Evolutionary conservation across 1,140 invertebrate genomes (phyloP).

Genomic region (Harpegnathos saltator): DNA sequence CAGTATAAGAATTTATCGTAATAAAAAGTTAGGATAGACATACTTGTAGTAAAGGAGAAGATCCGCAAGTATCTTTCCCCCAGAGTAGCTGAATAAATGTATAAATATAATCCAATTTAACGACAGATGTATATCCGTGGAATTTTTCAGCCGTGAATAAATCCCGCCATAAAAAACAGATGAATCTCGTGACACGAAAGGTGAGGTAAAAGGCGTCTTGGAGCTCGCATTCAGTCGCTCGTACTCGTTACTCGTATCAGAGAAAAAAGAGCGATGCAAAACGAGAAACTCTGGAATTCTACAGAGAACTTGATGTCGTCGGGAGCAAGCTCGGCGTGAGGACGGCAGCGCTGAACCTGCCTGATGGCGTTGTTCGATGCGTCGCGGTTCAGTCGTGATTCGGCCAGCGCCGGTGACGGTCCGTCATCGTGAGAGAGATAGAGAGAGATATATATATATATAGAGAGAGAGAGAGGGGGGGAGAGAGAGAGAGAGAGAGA

Average conservation of each 20-base stretch:
- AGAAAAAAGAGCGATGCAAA: neutral
- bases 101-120: conserved; percentile 1
- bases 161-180: neutral
- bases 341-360: conserved; percentile 30
- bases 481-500: too few species aligned
- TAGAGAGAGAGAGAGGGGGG: too few species aligned
- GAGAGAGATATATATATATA: too few species aligned
- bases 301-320: neutral
- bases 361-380: conserved; percentile 51
- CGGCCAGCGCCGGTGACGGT: conserved; percentile 59
- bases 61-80: neutral
- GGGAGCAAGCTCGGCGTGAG: neutral
- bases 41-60: too few species aligned
- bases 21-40: too few species aligned
- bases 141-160: conserved; percentile 4
- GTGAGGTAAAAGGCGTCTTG: too few species aligned
- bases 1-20: too few species aligned
- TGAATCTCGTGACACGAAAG: too few species aligned
- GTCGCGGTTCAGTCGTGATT: conserved; percentile 67
- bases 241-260: too few species aligned
- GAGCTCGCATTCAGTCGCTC: too few species aligned
- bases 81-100: neutral
- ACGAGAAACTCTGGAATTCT: neutral
- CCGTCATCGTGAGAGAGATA: neutral
- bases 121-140: too few species aligned